phyloP scores from a whole-genome alignment of 2,888 invertebrate species.

The Therioaphis trifolii region DNA sequence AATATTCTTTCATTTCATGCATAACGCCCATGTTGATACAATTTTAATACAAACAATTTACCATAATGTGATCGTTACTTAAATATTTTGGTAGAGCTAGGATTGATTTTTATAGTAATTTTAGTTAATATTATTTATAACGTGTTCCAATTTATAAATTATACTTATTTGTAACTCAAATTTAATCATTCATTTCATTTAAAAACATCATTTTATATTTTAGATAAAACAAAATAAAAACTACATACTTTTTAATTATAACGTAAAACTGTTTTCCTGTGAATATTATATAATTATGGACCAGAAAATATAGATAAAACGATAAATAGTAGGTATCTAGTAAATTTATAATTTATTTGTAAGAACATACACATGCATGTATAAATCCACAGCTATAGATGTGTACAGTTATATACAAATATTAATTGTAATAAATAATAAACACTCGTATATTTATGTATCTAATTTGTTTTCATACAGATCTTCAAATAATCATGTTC shows the following conservation, averaged over 20 bases:
- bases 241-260: not conserved
- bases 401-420: no score
- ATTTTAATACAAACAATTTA: conserved; percentile 18
- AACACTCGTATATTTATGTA: no score
- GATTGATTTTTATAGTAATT: not conserved
- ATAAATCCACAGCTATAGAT: no score
- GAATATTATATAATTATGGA: conserved; percentile 11
- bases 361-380: not conserved
- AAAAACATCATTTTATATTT: not conserved
- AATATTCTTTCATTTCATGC: not conserved
- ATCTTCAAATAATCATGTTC: conserved; percentile 65
- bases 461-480: conserved; percentile 62
- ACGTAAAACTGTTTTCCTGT: not conserved
- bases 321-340: not conserved
- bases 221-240: not conserved
- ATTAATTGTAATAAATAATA: not conserved
- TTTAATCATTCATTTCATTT: not conserved
- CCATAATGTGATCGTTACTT: not conserved
- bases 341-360: not conserved
- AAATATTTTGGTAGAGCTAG: conserved; percentile 23
- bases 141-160: not conserved
- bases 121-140: conserved; percentile 7
- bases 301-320: conserved; percentile 3
- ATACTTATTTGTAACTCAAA: not conserved
- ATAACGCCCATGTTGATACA: not conserved